Base-by-base conservation (phyloP, 2,113 vertebrate species). In the Talpa occidentalis region DNA sequence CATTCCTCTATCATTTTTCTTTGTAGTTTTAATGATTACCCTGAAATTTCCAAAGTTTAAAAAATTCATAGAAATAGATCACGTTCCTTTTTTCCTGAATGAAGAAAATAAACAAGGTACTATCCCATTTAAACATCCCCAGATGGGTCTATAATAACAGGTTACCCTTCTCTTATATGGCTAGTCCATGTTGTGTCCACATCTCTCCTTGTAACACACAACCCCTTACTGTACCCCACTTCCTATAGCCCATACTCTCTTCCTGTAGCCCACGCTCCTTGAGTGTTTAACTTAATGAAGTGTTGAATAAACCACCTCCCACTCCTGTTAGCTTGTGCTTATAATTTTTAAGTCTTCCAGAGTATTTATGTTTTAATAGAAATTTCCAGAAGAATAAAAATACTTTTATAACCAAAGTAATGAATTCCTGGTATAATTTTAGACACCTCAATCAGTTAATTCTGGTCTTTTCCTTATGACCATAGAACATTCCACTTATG, bases 381-480 rank as follows among this genome's bases (percentile, higher is more conserved):
- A 90, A 52, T 80, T 26, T 82, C 37, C 70, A 56, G 24, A 79
- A 88, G 21, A 90, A 70, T 60, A 47, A 54, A 89, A 89, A 76
- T 30, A 2, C 22, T 91, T 91, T 86, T 69, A 82, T 49, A 93
- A 88, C 32, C 7, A 90, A 95, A 88, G 16, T 76, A 80, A 81
- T 67, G 35, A 93, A 44, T 54, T 16, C 3, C 2, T 85, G 24
- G 15, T 78, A 16, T 52, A 73, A 77, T 12, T 90, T 92, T 22
- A 77, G 47, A 85, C 21, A 80, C 32, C 47, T 91, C 44, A 22
- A 26, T 62, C 14, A 90, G 35, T 90, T 94, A 80, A 67, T 83
- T 83, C n/a, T 90, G 28, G 35, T 81, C 44, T 94, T 80, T 90
- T 70, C 26, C 67, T 52, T 73, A 59, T 32, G 47, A 32, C 3